A percentile compares a stretch with the other conserved stretches of the same genome.
These are phyloP conservation scores for Ciconia stormi DNA, from an alignment of 2,113 vertebrate genomes.

Conservation along the genomic window DNA sequence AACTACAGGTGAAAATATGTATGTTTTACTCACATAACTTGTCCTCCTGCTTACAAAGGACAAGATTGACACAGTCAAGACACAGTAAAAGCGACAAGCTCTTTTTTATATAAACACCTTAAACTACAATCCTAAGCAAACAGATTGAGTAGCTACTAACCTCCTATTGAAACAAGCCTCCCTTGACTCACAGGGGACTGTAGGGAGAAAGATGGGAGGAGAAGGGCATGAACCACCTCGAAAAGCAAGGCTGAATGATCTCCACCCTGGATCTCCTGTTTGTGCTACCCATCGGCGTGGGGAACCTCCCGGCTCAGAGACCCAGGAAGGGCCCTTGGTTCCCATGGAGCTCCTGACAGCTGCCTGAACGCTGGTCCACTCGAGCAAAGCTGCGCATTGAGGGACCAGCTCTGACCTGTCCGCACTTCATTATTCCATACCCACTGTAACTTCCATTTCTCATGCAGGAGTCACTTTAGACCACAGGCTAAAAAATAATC, in stretches of 20 bases:
- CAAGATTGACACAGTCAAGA: background rate
- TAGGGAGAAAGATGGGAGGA: background rate
- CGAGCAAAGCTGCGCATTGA: fast-evolving
- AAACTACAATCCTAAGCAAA: background rate
- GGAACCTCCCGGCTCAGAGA: fast-evolving
- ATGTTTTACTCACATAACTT: background rate
- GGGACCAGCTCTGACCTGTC: background rate
- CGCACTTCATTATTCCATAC: background rate
- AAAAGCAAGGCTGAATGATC: background rate
- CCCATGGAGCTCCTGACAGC: fast-evolving
- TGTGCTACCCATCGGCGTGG: fast-evolving
- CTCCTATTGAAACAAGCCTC: background rate
- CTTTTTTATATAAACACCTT: background rate
- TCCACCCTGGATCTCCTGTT: background rate
- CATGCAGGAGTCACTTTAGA: background rate
- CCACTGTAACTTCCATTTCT: background rate
- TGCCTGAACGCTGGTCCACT: background rate
- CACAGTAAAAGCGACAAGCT: background rate
- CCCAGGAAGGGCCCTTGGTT: background rate
- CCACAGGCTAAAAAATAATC: background rate
- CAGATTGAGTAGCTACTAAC: background rate
- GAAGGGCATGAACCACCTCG: background rate
- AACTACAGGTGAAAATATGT: background rate
- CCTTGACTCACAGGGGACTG: background rate
- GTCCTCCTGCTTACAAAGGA: background rate